Base-by-base conservation (phyloP, 2,888 invertebrate genomes). In the Conus canariensis region DNA sequence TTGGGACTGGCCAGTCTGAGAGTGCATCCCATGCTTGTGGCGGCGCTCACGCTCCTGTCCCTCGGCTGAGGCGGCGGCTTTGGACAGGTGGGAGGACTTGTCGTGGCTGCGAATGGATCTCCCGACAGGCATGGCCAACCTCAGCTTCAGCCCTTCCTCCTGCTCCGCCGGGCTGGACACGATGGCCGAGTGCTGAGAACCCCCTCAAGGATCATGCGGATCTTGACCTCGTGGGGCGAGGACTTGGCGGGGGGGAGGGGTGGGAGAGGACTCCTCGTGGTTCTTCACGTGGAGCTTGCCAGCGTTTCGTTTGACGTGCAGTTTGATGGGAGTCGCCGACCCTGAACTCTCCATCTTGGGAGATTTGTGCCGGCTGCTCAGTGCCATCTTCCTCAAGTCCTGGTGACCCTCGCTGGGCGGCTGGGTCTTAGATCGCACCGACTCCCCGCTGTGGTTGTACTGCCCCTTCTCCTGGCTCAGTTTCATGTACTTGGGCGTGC, bases 201-300 rank as follows among this genome's bases (percentile, higher is more conserved):
- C 60, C 30, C 25, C 8, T 86, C 64, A 1, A 16, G 86, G 22
- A n/a, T 67, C 67, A 59, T 30, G 16, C 86, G 19, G 67, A 86
- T 86, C 67, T 86, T 86, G 67, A 86, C n/a, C 19, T 86, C 67
- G 67, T 67, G 64, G 19, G 86, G 64, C 16, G 64, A 59, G 12
- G 85, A 60, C 60, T 60, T 60, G 59, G 59, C 9, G 0, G 25
- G 30, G 10, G 30, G 30, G 5, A 45, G 30, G 77, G 60, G 16
- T 67, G 30, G 30, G 10, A 1, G 16, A 19, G 64, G 67, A 14
- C 19, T 45, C 85, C 14, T 58, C 67, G 7, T 64, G 16, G 8
- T 60, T 67, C 45, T 67, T 86, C 30, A 45, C 25, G 14, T 60
- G 85, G 25, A 60, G 85, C 8, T 12, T 25, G 25, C 85, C 60